These are phyloP conservation scores for Remorina albescens DNA, from an alignment of 2,797 vertebrate species.

Conservation along the genomic window DNA sequence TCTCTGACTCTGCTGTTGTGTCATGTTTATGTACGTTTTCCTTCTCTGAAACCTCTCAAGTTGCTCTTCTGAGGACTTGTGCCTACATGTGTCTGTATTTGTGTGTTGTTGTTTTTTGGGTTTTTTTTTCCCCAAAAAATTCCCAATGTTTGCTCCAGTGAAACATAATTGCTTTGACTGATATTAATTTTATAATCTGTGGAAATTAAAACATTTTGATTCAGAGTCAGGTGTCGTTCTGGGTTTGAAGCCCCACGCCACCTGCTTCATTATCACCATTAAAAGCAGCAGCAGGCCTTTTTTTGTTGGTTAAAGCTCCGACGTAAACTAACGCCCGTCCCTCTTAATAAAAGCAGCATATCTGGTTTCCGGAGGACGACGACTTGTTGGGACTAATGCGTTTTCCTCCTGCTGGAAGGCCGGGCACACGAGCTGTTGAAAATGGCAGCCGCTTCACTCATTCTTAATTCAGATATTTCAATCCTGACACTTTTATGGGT, in stretches of 20 bases:
- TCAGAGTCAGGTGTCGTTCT: conserved; percentile 50
- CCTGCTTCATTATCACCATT: conserved; percentile 78
- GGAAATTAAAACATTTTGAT: conserved; percentile 34
- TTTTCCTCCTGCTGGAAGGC: conserved; percentile 84
- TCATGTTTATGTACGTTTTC: conserved; percentile 33
- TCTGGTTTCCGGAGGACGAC: conserved; percentile 80
- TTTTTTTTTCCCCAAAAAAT: not conserved
- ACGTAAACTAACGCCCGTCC: conserved; percentile 85
- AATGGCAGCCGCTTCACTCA: conserved; percentile 68
- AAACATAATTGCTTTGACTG: conserved; percentile 46
- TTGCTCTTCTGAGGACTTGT: conserved; percentile 46
- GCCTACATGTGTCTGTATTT: conserved; percentile 48
- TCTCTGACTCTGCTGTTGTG: conserved; percentile 50
- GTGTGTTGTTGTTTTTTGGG: too few relatives aligned
- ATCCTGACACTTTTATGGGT: conserved; percentile 85
- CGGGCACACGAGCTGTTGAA: conserved; percentile 69
- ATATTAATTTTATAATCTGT: conserved; percentile 45
- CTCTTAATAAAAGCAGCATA: conserved; percentile 78
- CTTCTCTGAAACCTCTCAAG: conserved; percentile 41
- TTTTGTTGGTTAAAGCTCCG: conserved; percentile 80
- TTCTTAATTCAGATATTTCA: conserved; percentile 84
- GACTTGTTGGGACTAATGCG: conserved; percentile 78
- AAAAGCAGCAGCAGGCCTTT: conserved; percentile 69
- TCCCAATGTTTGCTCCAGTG: conserved; percentile 30
- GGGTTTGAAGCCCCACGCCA: conserved; percentile 63